Evolutionary conservation across 1,140 invertebrate species (phyloP), one percentile per base, ranked within the genome.

Genomic region (Lucilia sericata): DNA sequence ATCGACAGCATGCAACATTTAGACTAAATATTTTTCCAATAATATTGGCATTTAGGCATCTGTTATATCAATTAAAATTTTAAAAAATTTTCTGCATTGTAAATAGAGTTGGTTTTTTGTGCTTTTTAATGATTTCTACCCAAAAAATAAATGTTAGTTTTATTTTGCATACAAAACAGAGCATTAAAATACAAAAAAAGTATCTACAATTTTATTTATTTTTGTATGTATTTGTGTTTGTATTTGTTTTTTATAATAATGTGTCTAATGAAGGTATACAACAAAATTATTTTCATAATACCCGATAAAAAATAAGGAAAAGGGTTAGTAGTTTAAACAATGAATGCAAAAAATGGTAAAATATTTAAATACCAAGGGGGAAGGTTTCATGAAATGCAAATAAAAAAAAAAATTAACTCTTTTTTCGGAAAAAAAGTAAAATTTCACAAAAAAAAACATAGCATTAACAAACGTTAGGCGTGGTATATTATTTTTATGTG

Each of bases 401-500:
- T 21, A 21, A 21, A 70, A 21, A 65, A 65, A 70, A 21, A 21
- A 70, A 21, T 21, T 21, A 70, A 70, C n/a, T 70, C n/a, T 70
- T 70, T 21, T 70, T 70, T 19, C 7, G n/a, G n/a, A 25, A 21
- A 70, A 70, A 70, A 25, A 70, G 8, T 21, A 25, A 70, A 70
- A 70, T 17, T 70, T 70, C 5, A 8, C 13, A 19, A 70, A 70
- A 70, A 21, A 70, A 42, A 42, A 5, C 5, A 42, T 42, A 42
- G 42, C 2, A 55, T 55, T 55, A 55, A 55, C 51, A 70, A 30
- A 70, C 21, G n/a, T 70, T 70, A 70, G 65, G 65, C 19, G 65
- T 21, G 19, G 65, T 70, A 70, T 70, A 21, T 70, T 70, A 70
- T 70, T 70, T 70, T 70, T 70, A 70, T 70, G 65, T 70, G 65